phyloP scores from a whole-genome alignment of 2,113 vertebrate species.

The Podilymbus podiceps region DNA sequence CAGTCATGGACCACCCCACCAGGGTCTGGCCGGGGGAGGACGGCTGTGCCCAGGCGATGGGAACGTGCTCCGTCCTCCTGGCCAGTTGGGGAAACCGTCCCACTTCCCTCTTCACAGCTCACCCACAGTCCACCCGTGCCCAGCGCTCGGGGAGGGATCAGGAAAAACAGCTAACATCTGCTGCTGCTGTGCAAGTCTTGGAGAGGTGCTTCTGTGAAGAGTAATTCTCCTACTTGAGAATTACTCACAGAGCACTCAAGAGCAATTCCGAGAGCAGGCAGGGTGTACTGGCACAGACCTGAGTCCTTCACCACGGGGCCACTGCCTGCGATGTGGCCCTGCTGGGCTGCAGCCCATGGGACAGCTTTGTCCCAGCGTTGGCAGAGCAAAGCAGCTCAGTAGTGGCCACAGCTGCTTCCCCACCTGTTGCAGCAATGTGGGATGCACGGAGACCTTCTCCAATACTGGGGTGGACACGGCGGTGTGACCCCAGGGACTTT shows the following conservation, averaged over 20 bases:
- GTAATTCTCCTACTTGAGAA: background rate
- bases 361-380: rapidly evolving
- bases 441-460: background rate
- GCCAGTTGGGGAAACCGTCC: background rate
- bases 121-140: rapidly evolving
- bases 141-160: rapidly evolving
- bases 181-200: background rate
- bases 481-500: background rate
- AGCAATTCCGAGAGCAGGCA: background rate
- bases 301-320: rapidly evolving
- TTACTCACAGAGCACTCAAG: background rate
- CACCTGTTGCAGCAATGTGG: rapidly evolving
- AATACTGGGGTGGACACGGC: rapidly evolving
- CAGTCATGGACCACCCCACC: background rate
- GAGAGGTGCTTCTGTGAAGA: conserved; percentile 13
- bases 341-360: background rate
- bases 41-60: rapidly evolving
- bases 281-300: rapidly evolving
- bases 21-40: background rate
- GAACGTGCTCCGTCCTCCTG: background rate
- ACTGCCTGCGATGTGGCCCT: background rate
- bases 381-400: background rate
- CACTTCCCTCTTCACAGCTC: background rate
- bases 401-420: background rate
- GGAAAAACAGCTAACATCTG: background rate